Conservation (phyloP, 2,113 vertebrate species). For the Nerophis lumbriciformis region DNA sequence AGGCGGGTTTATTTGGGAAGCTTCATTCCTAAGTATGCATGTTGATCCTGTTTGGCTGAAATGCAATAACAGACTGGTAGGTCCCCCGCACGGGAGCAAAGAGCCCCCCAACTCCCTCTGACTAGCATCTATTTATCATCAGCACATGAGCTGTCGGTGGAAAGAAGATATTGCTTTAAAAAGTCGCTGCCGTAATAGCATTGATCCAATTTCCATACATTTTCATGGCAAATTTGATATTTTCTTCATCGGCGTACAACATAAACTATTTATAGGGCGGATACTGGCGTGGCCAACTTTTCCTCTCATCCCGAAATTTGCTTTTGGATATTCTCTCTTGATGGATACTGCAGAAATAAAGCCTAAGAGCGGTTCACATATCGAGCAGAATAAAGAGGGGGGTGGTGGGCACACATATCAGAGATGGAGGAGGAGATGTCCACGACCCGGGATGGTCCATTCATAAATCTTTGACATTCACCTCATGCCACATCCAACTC, state of each 20-base stretch:
- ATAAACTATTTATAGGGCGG: conserved; percentile 71
- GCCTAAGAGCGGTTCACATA: conserved; percentile 46
- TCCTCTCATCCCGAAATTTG: conserved; percentile 65
- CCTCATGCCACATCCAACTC: conserved; percentile 27
- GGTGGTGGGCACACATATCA: conserved; percentile 3
- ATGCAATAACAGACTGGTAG: conserved; percentile 69
- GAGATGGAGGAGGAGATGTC: conserved; percentile 13
- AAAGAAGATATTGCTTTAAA: conserved; percentile 80
- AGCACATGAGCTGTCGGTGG: conserved; percentile 67
- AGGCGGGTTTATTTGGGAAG: conserved; percentile 53
- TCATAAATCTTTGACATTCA: conserved; percentile 42
- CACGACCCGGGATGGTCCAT: conserved; percentile 25
- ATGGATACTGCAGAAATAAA: conserved; percentile 60
- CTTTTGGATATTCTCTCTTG: conserved; percentile 63
- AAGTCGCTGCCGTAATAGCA: conserved; percentile 74
- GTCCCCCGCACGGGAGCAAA: conserved; percentile 59
- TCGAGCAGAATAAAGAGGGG: conserved; percentile 17
- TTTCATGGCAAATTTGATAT: conserved; percentile 77
- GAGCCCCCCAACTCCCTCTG: conserved; percentile 66
- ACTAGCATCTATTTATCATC: conserved; percentile 76
- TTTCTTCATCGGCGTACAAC: conserved; percentile 76
- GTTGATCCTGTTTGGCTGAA: conserved; percentile 72
- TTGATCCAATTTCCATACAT: conserved; percentile 81
- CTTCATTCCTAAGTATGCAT: conserved; percentile 68
- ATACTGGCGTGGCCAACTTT: conserved; percentile 73